Evolutionary conservation across 2,113 vertebrate species (phyloP).

Genomic region (Zapus hudsonius): DNA sequence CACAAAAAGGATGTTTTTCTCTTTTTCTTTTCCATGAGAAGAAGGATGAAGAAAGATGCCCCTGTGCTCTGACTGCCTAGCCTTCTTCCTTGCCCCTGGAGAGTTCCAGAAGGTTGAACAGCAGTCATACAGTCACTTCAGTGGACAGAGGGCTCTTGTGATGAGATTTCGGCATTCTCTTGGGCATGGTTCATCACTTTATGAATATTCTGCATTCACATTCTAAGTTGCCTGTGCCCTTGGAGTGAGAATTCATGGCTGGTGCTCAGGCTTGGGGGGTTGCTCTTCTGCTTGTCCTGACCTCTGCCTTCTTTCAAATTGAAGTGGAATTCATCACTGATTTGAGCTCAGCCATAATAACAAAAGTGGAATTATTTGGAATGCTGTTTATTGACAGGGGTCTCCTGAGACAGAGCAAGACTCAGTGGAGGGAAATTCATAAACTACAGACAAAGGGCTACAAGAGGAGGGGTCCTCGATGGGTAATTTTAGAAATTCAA

Average conservation of each 20-base stretch:
- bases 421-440: conserved; percentile 47
- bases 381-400: neutral
- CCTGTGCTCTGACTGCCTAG: neutral
- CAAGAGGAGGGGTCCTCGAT: neutral
- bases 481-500: conserved; percentile 60
- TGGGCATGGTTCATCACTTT: neutral
- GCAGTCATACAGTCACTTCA: neutral
- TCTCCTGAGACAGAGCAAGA: conserved; percentile 38
- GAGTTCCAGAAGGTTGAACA: neutral
- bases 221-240: neutral
- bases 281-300: neutral
- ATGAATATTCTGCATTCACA: neutral
- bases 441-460: neutral
- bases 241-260: neutral
- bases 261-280: neutral
- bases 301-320: conserved; percentile 14
- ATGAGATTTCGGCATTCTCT: conserved; percentile 10
- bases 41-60: conserved; percentile 54
- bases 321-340: conserved; percentile 16
- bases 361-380: conserved; percentile 62
- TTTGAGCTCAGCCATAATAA: conserved; percentile 31
- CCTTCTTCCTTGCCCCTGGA: conserved; percentile 4
- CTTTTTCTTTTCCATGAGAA: conserved; percentile 42
- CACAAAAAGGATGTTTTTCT: neutral
- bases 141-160: conserved; percentile 58